These are phyloP conservation scores for Cephus spinipes DNA, from an alignment of 2,888 invertebrate genomes.

Conservation along the genomic window DNA sequence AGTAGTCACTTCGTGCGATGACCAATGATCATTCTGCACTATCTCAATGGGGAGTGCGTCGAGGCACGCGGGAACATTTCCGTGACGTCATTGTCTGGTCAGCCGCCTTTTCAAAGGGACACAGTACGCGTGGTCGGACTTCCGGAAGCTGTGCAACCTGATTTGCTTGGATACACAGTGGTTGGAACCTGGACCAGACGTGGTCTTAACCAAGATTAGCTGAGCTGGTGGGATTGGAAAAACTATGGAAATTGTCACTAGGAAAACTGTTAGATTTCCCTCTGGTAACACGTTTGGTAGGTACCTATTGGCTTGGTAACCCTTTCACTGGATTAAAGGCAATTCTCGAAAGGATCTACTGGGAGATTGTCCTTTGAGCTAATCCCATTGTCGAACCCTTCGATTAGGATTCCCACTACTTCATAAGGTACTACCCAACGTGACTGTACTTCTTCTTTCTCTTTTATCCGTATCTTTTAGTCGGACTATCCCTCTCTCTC, in stretches of 20 bases:
- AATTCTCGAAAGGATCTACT: neutral
- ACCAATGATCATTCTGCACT: neutral
- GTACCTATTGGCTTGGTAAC: neutral
- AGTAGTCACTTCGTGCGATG: neutral
- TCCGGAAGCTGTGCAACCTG: neutral
- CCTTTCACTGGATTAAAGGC: neutral
- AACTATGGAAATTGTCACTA: neutral
- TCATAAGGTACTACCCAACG: neutral
- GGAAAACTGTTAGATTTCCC: neutral
- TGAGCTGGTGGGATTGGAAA: neutral
- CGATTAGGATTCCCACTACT: neutral
- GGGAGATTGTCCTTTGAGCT: neutral
- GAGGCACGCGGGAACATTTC: neutral
- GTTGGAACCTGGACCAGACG: slow-evolving; percentile 56
- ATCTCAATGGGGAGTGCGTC: neutral
- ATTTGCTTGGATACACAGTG: slow-evolving; percentile 59
- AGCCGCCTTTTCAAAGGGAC: slow-evolving; percentile 47
- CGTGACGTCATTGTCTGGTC: slow-evolving; percentile 40
- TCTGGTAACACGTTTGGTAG: neutral
- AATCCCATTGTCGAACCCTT: neutral
- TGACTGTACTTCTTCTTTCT: neutral
- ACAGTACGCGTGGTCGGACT: slow-evolving; percentile 25
- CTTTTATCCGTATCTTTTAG: neutral
- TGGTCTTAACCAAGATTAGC: neutral
- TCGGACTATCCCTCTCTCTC: neutral